phyloP scores from a whole-genome alignment of 2,888 invertebrate species.

The Minunthozetes semirufus region DNA sequence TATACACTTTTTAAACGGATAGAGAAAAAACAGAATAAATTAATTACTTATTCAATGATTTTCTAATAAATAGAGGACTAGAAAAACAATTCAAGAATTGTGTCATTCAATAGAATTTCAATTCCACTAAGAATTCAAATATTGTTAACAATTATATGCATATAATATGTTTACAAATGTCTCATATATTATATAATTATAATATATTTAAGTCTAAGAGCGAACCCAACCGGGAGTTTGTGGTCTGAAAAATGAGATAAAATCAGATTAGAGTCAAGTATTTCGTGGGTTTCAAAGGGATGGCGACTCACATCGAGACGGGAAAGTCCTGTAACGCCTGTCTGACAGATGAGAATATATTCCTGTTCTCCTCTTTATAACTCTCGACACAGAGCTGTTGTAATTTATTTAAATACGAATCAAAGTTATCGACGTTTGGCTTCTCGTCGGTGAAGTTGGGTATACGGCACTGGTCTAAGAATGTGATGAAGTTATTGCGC shows the following conservation, averaged over 20 bases:
- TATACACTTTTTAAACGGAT: too few relatives aligned
- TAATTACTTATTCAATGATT: too few relatives aligned
- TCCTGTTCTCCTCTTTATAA: slow-evolving; percentile 57
- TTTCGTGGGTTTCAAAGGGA: neutral
- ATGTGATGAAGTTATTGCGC: slow-evolving; percentile 81
- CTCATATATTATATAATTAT: neutral
- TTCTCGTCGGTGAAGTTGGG: slow-evolving; percentile 59
- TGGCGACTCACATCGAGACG: slow-evolving; percentile 51
- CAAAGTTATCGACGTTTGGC: slow-evolving; percentile 71
- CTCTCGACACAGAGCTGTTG: slow-evolving; percentile 76
- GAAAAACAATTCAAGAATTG: too few relatives aligned
- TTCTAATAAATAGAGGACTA: too few relatives aligned
- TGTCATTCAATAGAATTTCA: neutral
- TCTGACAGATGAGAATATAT: slow-evolving; percentile 82
- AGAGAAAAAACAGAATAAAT: too few relatives aligned
- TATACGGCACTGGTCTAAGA: slow-evolving; percentile 80
- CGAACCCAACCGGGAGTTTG: slow-evolving; percentile 28
- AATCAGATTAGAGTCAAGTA: neutral
- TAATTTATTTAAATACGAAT: slow-evolving; percentile 81
- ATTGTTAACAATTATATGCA: slow-evolving; percentile 20
- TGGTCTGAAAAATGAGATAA: neutral
- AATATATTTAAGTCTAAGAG: neutral
- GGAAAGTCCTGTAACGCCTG: slow-evolving; percentile 86
- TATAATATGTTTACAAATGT: slow-evolving; percentile 7
- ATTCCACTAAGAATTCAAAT: neutral